Evolutionary conservation across 64 coral and sea anemone genomes (phyloP).

Genomic region (Cladopsammia gracilis): DNA sequence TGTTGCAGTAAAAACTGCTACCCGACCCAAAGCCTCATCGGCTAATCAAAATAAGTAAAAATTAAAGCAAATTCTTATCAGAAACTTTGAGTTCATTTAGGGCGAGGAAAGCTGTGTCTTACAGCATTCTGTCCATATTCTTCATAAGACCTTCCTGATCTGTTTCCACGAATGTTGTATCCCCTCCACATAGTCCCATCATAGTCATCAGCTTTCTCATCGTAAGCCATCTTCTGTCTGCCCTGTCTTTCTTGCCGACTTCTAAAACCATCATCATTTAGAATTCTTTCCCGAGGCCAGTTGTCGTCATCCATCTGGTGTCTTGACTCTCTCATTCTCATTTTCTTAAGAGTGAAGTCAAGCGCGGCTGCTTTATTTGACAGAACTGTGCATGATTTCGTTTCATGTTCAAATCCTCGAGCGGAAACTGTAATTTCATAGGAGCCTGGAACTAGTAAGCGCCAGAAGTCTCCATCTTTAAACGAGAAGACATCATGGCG

Average conservation of each 20-base stretch:
- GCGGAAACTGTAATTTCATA: conserved; percentile 96
- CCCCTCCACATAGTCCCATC: neutral
- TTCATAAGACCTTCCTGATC: neutral
- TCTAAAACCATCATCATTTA: neutral
- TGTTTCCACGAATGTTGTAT: neutral
- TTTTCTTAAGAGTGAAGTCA: conserved; percentile 79
- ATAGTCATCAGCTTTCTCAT: conserved; percentile 14
- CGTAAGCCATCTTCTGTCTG: neutral
- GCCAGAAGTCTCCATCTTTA: conserved; percentile 94
- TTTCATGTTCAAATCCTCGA: conserved; percentile 92
- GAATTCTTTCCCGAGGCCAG: conserved; percentile 64
- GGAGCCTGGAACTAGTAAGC: conserved; percentile 95
- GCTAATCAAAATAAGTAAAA: too few species aligned
- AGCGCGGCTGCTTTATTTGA: conserved; percentile 76
- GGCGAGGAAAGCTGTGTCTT: conserved; percentile 4
- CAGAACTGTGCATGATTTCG: conserved; percentile 74
- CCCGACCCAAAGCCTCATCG: too few species aligned
- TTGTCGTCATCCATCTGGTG: conserved; percentile 71
- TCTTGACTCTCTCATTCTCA: conserved; percentile 73
- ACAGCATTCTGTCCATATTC: neutral
- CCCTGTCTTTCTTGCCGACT: neutral
- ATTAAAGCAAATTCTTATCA: too few species aligned
- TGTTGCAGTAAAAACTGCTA: too few species aligned
- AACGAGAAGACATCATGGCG: conserved; percentile 94
- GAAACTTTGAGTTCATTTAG: neutral